Evolutionary conservation across 2,888 invertebrate species (phyloP), one percentile per base, ranked within the genome.

Genomic region (Spilosoma lubricipeda): DNA sequence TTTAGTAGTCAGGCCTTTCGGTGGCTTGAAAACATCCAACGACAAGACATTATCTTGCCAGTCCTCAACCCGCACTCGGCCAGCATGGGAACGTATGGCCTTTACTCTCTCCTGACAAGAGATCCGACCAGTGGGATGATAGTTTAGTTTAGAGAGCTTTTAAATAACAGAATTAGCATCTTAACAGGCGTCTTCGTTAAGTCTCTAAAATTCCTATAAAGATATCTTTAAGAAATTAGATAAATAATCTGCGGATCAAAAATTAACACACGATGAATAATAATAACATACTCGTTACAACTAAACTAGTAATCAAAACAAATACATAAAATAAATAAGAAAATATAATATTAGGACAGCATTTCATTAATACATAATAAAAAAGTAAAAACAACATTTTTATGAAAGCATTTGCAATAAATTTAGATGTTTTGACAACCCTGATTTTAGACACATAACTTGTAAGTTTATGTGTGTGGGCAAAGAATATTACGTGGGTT

Each of bases 351-450:
- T 71, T 68, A 56, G 71, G 73, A 74, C 75, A 74, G 23, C 67
- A 77, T 70, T 63, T 23, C 30, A 30, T 59, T 56, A 42, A 13
- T 42, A 63, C 42, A 30, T n/a, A 36, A 39, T 20, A 70, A n/a
- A 65, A 52, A 56, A 27, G 33, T 20, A 45, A 74, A 66, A 70
- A n/a, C 39, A 45, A 63, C 59, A 63, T 64, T 67, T 64, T 63
- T 67, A 67, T 67, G 73, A 70, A 75, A 84, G 76, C 75, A 71
- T 82, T 77, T 77, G 67, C 70, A 70, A 77, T 79, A 82, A 82
- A 83, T 76, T 18, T 76, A 30, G 65, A 33, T 78, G 66, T 75
- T 72, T 80, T 75, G 85, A 76, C 81, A 84, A 42, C 83, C 83
- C 81, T 81, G 70, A 56, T 27, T 56, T 52, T 45, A 39, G 23